Conservation (phyloP, 2,113 vertebrate species). For the Martes martes region DNA sequence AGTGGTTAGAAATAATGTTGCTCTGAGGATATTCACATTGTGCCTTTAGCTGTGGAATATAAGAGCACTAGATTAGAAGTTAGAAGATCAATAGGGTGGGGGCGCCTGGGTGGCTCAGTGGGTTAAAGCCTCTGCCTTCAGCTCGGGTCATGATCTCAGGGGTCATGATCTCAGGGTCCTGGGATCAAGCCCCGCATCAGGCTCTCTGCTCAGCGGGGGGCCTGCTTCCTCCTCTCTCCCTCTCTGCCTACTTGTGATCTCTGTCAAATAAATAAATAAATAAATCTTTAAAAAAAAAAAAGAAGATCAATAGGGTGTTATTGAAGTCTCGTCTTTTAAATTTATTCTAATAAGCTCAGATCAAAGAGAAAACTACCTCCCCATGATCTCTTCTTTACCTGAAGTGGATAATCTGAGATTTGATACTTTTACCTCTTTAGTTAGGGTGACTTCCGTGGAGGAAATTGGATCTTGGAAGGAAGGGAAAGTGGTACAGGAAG, state of each 20-base stretch:
- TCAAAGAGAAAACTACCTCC: conserved; percentile 12
- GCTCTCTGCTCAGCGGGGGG: no score
- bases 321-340: conserved; percentile 10
- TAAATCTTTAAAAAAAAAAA: no score
- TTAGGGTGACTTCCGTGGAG: neutral
- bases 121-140: no score
- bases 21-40: neutral
- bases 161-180: no score
- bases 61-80: neutral
- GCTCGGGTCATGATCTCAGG: no score
- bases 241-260: no score
- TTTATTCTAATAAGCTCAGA: neutral
- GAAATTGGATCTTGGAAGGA: neutral
- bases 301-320: neutral
- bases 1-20: neutral
- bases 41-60: neutral
- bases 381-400: neutral
- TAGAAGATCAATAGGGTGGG: neutral
- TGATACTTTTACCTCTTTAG: conserved; percentile 34
- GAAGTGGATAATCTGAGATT: neutral
- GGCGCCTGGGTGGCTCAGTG: no score
- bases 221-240: no score
- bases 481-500: neutral
- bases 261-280: no score
- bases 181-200: no score